A percentile compares a stretch with the other conserved stretches of the same genome.
phyloP scores from a whole-genome alignment of 2,888 invertebrate genomes.

The Atrina japonica region DNA sequence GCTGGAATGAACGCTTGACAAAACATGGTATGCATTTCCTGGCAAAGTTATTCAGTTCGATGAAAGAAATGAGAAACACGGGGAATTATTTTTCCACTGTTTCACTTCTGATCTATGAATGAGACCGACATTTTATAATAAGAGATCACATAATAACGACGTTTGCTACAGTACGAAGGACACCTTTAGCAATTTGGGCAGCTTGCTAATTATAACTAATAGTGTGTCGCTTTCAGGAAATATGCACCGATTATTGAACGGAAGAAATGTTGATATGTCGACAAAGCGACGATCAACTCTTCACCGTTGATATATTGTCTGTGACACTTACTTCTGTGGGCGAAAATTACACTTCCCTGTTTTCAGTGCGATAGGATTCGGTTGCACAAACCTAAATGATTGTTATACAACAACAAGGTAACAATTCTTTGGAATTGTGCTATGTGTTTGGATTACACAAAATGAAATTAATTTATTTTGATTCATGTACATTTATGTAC shows the following conservation, averaged over 20 bases:
- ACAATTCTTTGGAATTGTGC: too few species aligned
- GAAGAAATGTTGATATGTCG: slow-evolving; percentile 5
- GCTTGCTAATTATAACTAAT: slow-evolving; percentile 3
- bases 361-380: too few species aligned
- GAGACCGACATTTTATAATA: slow-evolving; percentile 7
- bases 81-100: slow-evolving; percentile 4
- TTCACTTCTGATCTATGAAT: background rate
- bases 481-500: too few species aligned
- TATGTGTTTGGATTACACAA: too few species aligned
- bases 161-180: background rate
- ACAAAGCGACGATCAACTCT: slow-evolving; percentile 23
- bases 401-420: too few species aligned
- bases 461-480: too few species aligned
- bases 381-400: too few species aligned
- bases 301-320: slow-evolving; percentile 22
- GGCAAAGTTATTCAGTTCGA: too few species aligned
- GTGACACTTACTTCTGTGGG: slow-evolving; percentile 13
- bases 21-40: too few species aligned
- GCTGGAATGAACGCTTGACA: too few species aligned
- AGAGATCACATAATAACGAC: slow-evolving; percentile 14
- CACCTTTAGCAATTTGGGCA: background rate
- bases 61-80: background rate
- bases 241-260: slow-evolving; percentile 24
- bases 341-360: slow-evolving; percentile 27
- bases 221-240: slow-evolving; percentile 10